Conservation (phyloP, 2,888 invertebrate species). For the Tenthredo livida region DNA sequence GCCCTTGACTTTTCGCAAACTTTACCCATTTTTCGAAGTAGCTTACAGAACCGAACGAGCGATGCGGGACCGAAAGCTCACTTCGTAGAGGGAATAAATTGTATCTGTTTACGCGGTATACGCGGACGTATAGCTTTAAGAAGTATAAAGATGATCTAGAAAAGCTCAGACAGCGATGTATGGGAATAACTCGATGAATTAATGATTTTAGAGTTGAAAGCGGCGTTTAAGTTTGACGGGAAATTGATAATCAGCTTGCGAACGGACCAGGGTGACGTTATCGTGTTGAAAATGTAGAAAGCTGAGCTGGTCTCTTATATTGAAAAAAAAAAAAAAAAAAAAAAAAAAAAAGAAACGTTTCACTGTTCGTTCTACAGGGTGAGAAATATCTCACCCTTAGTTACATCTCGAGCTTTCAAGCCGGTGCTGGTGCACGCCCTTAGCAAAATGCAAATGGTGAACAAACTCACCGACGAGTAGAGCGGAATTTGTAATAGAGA, state of each 20-base stretch:
- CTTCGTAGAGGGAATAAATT: slow-evolving; percentile 22
- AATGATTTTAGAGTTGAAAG: not conserved
- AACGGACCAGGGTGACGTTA: not conserved
- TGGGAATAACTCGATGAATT: not conserved
- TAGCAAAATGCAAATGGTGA: slow-evolving; percentile 35
- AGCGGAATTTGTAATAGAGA: slow-evolving; percentile 32
- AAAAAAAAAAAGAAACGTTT: not conserved
- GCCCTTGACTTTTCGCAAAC: slow-evolving; percentile 5
- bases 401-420: slow-evolving; percentile 13
- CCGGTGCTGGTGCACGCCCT: slow-evolving; percentile 12
- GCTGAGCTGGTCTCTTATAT: not conserved
- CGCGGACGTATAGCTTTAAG: not conserved
- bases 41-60: slow-evolving; percentile 4
- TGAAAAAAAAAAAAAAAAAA: not conserved
- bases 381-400: slow-evolving; percentile 10
- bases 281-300: not conserved
- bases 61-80: not conserved
- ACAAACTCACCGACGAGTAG: slow-evolving; percentile 33
- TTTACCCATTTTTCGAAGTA: slow-evolving; percentile 37
- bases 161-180: not conserved
- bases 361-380: not conserved
- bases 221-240: not conserved
- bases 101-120: slow-evolving; percentile 22
- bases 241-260: not conserved
- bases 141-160: not conserved